Evolutionary conservation across 35 echinoderm and acorn worm genomes (phyloP).

Genomic region (Stichopus chloronotus): DNA sequence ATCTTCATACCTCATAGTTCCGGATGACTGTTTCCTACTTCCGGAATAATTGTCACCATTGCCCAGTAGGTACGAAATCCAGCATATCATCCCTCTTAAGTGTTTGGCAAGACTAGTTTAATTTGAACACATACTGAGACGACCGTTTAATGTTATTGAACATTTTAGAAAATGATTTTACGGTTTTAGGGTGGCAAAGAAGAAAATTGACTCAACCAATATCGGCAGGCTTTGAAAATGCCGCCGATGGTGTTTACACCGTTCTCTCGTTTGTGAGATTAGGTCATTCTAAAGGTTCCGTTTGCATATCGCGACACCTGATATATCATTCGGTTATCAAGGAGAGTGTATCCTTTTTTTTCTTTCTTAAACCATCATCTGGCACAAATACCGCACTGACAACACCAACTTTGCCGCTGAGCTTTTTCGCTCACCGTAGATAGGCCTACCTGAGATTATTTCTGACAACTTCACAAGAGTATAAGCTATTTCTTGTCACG

Average conservation of each 20-base stretch:
- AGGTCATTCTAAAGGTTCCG: too few species aligned
- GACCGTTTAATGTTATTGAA: too few species aligned
- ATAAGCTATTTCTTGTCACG: background rate
- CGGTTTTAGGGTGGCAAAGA: too few species aligned
- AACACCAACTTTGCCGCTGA: background rate
- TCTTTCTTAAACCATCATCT: background rate
- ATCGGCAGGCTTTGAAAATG: background rate
- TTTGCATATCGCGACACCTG: background rate
- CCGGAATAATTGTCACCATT: too few species aligned
- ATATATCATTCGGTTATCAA: background rate
- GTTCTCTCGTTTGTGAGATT: background rate
- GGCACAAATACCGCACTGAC: background rate
- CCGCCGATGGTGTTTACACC: background rate
- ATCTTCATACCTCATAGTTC: too few species aligned
- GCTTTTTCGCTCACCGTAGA: background rate
- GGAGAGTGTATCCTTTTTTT: background rate
- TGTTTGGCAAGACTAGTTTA: too few species aligned
- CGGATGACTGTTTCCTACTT: too few species aligned
- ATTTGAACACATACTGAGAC: too few species aligned
- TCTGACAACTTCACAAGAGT: constrained; percentile 4
- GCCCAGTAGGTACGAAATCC: too few species aligned
- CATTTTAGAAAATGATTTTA: too few species aligned
- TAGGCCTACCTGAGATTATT: background rate
- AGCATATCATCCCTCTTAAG: too few species aligned
- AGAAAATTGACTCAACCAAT: too few species aligned